phyloP scores from a whole-genome alignment of 2,888 invertebrate species.

The Chloroclystis v-ata region DNA sequence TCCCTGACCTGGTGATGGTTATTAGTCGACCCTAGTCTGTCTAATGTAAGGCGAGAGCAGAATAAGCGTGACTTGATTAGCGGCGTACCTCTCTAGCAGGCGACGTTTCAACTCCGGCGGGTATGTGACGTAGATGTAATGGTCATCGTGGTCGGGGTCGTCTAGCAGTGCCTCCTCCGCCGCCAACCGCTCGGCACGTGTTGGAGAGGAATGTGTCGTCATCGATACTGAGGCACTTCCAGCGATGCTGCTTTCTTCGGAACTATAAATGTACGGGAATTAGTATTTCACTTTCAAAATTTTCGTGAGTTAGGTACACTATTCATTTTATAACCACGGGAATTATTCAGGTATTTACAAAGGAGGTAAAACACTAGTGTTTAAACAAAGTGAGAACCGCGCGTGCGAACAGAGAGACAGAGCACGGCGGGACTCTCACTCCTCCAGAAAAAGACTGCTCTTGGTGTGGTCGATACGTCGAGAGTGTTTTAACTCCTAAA shows the following conservation, averaged over 20 bases:
- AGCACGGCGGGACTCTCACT: too few species aligned
- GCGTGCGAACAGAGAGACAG: too few species aligned
- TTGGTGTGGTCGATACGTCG: too few species aligned
- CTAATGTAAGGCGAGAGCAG: slow-evolving; percentile 59
- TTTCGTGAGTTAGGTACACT: too few species aligned
- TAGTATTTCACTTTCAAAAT: too few species aligned
- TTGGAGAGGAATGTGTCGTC: slow-evolving; percentile 82
- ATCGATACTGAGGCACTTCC: slow-evolving; percentile 82
- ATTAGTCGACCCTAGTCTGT: slow-evolving; percentile 56
- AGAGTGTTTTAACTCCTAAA: too few species aligned
- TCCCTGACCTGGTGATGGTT: not conserved
- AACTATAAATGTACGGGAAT: slow-evolving; percentile 50
- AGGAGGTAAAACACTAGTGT: too few species aligned
- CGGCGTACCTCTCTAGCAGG: slow-evolving; percentile 85
- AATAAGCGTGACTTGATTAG: slow-evolving; percentile 59
- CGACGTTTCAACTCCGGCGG: slow-evolving; percentile 91
- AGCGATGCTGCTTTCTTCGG: slow-evolving; percentile 83
- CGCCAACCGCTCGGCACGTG: slow-evolving; percentile 73
- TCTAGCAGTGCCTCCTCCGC: slow-evolving; percentile 60
- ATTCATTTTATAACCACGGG: too few species aligned
- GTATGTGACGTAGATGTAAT: slow-evolving; percentile 92
- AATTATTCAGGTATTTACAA: too few species aligned
- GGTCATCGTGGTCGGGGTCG: slow-evolving; percentile 81
- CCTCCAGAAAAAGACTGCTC: too few species aligned
- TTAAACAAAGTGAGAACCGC: too few species aligned